A percentile compares a stretch with the other conserved stretches of the same genome.
Conservation (phyloP, 2,113 vertebrate species). For the Sebastes schlegelii region DNA sequence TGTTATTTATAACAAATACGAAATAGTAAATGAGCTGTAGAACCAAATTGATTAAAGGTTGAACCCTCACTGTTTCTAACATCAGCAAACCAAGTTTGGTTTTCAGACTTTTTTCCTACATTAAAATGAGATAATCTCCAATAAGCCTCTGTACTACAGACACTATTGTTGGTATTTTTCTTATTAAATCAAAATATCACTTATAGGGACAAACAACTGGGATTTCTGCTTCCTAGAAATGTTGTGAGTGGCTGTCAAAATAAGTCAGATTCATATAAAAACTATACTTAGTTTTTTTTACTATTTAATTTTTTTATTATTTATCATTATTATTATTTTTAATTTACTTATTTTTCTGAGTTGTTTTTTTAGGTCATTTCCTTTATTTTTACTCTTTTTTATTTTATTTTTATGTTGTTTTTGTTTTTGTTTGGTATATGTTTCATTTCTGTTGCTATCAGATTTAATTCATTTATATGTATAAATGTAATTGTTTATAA, state of each 20-base stretch:
- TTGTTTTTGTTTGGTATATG: too few relatives aligned
- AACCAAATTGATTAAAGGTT: constrained; percentile 24
- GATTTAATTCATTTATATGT: too few relatives aligned
- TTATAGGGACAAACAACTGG: neutral
- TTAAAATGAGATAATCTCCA: neutral
- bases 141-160: neutral
- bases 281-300: too few relatives aligned
- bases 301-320: too few relatives aligned
- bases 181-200: neutral
- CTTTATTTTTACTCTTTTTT: too few relatives aligned
- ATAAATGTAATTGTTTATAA: too few relatives aligned
- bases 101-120: neutral
- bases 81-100: neutral
- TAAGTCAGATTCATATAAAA: constrained; percentile 10
- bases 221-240: neutral
- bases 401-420: too few relatives aligned
- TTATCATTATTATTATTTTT: too few relatives aligned
- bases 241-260: neutral
- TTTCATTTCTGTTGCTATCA: too few relatives aligned
- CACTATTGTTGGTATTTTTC: neutral
- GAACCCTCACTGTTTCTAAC: neutral
- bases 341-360: too few relatives aligned
- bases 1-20: neutral
- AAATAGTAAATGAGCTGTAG: neutral
- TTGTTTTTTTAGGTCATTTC: too few relatives aligned